Evolutionary conservation across 2,113 vertebrate genomes (phyloP).

Genomic region (Otis tarda): DNA sequence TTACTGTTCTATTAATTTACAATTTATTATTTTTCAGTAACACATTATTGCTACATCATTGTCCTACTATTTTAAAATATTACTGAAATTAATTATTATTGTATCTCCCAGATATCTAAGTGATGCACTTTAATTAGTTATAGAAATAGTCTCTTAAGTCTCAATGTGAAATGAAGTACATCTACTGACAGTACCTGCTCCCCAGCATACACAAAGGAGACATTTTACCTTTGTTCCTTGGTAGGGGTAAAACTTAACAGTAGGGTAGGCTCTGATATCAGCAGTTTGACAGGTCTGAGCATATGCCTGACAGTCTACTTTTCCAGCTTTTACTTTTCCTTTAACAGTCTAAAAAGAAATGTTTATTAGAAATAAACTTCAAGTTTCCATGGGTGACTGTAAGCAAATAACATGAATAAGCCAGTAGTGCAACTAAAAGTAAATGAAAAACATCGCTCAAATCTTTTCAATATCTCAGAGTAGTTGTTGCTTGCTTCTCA

Average conservation of each 20-base stretch:
- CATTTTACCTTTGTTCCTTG: constrained; percentile 79
- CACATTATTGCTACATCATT: neutral
- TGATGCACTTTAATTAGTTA: neutral
- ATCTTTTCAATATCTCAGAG: neutral
- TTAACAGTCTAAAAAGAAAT: constrained; percentile 81
- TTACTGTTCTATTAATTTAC: neutral
- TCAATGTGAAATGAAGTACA: neutral
- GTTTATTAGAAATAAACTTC: neutral
- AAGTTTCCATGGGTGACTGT: neutral
- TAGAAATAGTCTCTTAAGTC: neutral
- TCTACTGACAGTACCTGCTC: neutral
- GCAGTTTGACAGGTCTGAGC: constrained; percentile 85
- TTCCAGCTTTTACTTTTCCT: constrained; percentile 90
- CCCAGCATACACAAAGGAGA: neutral
- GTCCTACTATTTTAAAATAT: neutral
- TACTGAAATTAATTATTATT: neutral
- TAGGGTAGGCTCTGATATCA: constrained; percentile 90
- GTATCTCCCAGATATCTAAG: neutral
- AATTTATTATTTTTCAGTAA: neutral
- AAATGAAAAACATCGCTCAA: neutral
- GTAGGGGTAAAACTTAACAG: constrained; percentile 87
- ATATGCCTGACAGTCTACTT: constrained; percentile 92
- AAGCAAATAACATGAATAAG: neutral
- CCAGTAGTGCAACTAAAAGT: neutral
- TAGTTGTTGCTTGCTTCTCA: neutral